Percentiles rank a stretch among this genome's conserved stretches.
Evolutionary conservation across 2,888 invertebrate species (phyloP).

Genomic region (Ecliptopera silaceata): DNA sequence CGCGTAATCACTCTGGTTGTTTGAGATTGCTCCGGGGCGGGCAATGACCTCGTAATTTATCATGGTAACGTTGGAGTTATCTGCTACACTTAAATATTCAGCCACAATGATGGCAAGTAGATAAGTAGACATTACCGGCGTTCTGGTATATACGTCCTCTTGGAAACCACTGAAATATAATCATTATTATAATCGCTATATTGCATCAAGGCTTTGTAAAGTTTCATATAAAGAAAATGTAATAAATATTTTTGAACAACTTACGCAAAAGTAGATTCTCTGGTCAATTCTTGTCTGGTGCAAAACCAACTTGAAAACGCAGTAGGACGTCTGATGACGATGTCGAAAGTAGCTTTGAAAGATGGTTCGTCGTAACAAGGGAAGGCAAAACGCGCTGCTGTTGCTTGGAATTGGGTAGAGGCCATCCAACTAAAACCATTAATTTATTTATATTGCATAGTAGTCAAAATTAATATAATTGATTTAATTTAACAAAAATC

Average conservation of each 20-base stretch:
- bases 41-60: constrained; percentile 72
- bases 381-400: constrained; percentile 87
- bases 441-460: neutral
- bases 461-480: no score
- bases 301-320: constrained; percentile 80
- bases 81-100: constrained; percentile 69
- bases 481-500: no score
- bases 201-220: no score
- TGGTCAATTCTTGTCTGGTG: constrained; percentile 76
- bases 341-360: constrained; percentile 89
- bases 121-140: constrained; percentile 85
- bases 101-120: constrained; percentile 87
- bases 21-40: constrained; percentile 63
- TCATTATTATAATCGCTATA: neutral
- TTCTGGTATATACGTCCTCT: constrained; percentile 62
- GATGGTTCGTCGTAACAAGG: constrained; percentile 92
- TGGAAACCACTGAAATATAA: constrained; percentile 48
- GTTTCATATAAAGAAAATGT: no score
- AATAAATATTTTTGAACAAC: constrained; percentile 29
- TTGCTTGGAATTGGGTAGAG: constrained; percentile 87
- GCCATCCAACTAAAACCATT: constrained; percentile 78
- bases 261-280: constrained; percentile 42
- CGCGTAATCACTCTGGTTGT: constrained; percentile 67
- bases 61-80: constrained; percentile 27
- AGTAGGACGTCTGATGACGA: constrained; percentile 84